These are phyloP conservation scores for Athene noctua DNA, from an alignment of 2,113 vertebrate genomes.

Conservation along the genomic window DNA sequence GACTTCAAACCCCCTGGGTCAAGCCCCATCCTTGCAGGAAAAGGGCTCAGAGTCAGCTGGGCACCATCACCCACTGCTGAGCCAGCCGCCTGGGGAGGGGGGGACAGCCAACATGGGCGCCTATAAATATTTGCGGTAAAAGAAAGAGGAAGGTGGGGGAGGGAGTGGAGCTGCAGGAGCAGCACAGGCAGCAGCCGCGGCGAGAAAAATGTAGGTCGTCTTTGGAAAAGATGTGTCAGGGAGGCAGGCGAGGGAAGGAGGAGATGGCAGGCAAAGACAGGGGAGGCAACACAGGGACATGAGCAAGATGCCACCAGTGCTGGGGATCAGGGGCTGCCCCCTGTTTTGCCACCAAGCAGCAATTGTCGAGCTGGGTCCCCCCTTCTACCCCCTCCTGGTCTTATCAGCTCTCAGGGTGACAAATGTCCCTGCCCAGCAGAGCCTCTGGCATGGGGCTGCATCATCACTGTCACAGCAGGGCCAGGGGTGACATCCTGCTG, in stretches of 20 bases:
- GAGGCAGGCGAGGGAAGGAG: background rate
- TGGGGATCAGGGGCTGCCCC: background rate
- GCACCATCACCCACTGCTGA: background rate
- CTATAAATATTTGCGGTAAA: background rate
- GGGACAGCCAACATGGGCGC: background rate
- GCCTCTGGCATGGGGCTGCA: accelerated
- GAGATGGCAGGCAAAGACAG: background rate
- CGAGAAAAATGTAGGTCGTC: slow-evolving; percentile 28
- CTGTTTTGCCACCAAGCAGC: background rate
- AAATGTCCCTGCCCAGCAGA: background rate
- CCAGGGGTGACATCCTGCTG: background rate
- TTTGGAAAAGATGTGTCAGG: slow-evolving; percentile 46
- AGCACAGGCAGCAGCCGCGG: background rate
- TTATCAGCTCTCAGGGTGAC: background rate
- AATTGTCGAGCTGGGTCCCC: background rate
- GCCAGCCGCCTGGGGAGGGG: accelerated
- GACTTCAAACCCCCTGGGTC: background rate
- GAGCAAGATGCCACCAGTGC: background rate
- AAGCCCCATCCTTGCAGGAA: background rate
- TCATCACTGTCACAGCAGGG: background rate
- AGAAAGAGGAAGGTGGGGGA: slow-evolving; percentile 61
- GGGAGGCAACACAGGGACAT: background rate
- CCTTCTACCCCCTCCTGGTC: background rate
- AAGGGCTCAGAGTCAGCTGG: background rate
- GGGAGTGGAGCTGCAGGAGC: slow-evolving; percentile 25